phyloP scores from a whole-genome alignment of 37 sponge, comb jelly and placozoan species.

The Ianthella basta region DNA sequence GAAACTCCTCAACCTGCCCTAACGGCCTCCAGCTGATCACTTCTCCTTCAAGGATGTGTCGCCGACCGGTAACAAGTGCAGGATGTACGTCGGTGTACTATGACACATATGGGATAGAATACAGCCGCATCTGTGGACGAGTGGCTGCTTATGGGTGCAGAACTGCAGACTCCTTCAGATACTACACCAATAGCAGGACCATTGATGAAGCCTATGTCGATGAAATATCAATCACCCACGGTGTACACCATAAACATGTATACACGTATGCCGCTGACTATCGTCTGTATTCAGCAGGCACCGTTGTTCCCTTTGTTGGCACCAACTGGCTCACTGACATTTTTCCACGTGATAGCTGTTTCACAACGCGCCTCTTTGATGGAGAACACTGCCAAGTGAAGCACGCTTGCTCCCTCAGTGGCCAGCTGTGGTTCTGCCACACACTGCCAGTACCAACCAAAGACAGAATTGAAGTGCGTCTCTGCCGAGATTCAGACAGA shows the following conservation, averaged over 20 bases:
- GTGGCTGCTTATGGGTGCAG: neutral
- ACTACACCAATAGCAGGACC: neutral
- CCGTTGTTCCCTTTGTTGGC: neutral
- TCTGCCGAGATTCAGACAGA: slow-evolving; percentile 1
- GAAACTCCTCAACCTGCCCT: neutral
- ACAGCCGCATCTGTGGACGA: slow-evolving; percentile 16
- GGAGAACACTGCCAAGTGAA: neutral
- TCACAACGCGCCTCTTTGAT: neutral
- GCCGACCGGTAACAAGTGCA: neutral
- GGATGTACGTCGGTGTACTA: neutral
- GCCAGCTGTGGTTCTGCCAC: slow-evolving; percentile 38
- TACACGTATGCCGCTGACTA: neutral
- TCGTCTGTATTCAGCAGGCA: neutral
- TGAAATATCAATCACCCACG: neutral
- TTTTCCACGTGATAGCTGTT: neutral
- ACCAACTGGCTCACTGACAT: neutral
- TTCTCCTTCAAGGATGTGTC: neutral
- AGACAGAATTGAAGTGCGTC: slow-evolving; percentile 32
- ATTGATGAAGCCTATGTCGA: neutral
- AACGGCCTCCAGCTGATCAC: neutral
- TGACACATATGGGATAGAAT: slow-evolving; percentile 10
- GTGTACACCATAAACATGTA: neutral
- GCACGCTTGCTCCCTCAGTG: neutral
- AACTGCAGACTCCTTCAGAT: neutral
- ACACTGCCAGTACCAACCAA: neutral